phyloP scores from a whole-genome alignment of 1,140 invertebrate species.

The Drosophila tropicalis region DNA sequence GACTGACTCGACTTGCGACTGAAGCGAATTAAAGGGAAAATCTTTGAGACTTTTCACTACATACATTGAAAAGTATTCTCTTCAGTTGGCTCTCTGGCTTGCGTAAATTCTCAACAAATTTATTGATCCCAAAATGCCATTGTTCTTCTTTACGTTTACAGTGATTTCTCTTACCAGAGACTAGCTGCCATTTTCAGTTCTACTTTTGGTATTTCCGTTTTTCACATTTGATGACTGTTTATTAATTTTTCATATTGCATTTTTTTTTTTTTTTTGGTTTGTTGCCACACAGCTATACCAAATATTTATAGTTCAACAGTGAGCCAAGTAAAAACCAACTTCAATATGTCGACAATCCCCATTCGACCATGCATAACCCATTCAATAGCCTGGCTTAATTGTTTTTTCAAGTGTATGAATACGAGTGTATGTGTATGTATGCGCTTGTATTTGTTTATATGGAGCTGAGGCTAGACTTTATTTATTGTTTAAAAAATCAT shows the following conservation, averaged over 20 bases:
- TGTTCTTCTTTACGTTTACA: background rate
- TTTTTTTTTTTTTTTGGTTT: no score
- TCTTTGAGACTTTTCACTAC: background rate
- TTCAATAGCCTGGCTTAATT: conserved; percentile 66
- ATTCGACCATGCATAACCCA: conserved; percentile 29
- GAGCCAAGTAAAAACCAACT: conserved; percentile 39
- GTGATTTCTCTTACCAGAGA: background rate
- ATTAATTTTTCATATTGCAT: conserved; percentile 13
- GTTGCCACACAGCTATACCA: background rate
- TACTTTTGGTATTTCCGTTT: background rate
- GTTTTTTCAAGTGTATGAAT: conserved; percentile 58
- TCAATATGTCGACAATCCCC: conserved; percentile 16
- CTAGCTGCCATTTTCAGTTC: conserved; percentile 1
- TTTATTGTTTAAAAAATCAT: conserved; percentile 59
- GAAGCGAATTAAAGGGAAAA: conserved; percentile 1
- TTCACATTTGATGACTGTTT: conserved; percentile 11
- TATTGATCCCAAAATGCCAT: conserved; percentile 2
- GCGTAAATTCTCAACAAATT: background rate
- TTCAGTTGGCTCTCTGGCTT: background rate
- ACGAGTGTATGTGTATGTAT: background rate
- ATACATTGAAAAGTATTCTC: conserved; percentile 2
- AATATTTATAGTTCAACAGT: conserved; percentile 22
- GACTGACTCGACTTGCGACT: conserved; percentile 37
- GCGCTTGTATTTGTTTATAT: background rate
- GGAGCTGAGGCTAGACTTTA: conserved; percentile 64